Conservation (phyloP, 1,140 invertebrate genomes). For the Drosophila funebris region DNA sequence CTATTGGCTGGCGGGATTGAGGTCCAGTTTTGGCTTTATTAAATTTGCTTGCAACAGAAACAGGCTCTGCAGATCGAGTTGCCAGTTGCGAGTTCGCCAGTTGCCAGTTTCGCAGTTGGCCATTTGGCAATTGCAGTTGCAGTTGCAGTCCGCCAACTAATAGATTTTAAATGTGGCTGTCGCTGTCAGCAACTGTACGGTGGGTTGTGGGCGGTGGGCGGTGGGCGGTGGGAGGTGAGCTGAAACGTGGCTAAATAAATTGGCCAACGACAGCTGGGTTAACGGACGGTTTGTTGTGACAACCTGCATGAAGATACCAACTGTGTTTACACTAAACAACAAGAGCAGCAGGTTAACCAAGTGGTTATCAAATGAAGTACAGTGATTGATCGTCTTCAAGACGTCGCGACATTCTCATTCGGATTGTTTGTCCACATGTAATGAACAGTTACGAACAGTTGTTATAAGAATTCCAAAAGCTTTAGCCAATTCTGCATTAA, state of each 20-base stretch:
- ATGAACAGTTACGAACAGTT: no score
- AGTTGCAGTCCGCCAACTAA: conserved; percentile 58
- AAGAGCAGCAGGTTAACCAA: not conserved
- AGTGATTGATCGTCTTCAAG: not conserved
- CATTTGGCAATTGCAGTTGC: conserved; percentile 11
- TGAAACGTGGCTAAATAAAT: conserved; percentile 67
- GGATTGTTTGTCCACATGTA: no score
- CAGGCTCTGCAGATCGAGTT: conserved; percentile 19
- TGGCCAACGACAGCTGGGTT: conserved; percentile 50
- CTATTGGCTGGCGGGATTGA: conserved; percentile 1
- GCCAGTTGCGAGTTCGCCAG: not conserved
- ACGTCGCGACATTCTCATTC: no score
- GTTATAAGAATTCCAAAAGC: no score
- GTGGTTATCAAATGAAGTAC: not conserved
- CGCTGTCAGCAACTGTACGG: conserved; percentile 59
- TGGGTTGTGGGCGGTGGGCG: not conserved
- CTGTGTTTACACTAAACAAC: conserved; percentile 29
- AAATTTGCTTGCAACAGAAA: conserved; percentile 65
- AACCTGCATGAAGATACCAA: conserved; percentile 51
- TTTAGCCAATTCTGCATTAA: no score
- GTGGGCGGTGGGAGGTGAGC: not conserved
- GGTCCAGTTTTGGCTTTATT: conserved; percentile 53
- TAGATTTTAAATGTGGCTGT: conserved; percentile 78
- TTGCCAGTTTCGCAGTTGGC: conserved; percentile 25
- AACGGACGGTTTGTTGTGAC: conserved; percentile 69